Evolutionary conservation across 2,888 invertebrate genomes (phyloP).

Genomic region (Pycnomerus fuliginosus): DNA sequence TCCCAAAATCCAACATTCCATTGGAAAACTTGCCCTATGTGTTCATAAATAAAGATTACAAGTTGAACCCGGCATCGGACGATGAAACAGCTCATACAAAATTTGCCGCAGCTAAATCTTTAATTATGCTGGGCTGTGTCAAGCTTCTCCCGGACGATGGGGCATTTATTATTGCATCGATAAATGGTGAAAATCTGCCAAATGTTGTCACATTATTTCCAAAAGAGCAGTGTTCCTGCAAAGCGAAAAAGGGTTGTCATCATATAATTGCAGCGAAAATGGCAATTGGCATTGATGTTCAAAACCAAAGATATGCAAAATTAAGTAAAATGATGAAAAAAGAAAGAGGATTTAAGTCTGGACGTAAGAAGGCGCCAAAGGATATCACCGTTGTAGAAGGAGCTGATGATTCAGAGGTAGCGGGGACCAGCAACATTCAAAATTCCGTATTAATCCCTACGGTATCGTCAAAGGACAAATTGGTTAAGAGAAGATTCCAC

Average conservation of each 20-base stretch:
- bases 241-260: slow-evolving; percentile 5
- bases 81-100: slow-evolving; percentile 9
- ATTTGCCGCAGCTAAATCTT: slow-evolving; percentile 6
- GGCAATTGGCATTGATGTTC: slow-evolving; percentile 3
- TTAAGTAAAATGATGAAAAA: slow-evolving; percentile 7
- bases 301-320: slow-evolving; percentile 6
- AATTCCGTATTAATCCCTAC: not conserved
- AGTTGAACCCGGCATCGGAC: not conserved
- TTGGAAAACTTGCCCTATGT: slow-evolving; percentile 6
- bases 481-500: not conserved
- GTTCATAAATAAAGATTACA: slow-evolving; percentile 13
- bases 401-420: slow-evolving; percentile 8
- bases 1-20: slow-evolving; percentile 1
- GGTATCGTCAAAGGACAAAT: not conserved
- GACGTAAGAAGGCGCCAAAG: slow-evolving; percentile 1
- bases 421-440: not conserved
- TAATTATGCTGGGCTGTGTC: slow-evolving; percentile 4
- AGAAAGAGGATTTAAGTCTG: slow-evolving; percentile 2
- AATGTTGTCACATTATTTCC: slow-evolving; percentile 8
- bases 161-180: too few species aligned
- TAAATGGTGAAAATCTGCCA: too few species aligned
- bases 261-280: slow-evolving; percentile 12
- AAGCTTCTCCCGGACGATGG: too few species aligned
- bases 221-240: slow-evolving; percentile 7
- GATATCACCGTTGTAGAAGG: slow-evolving; percentile 10